Base-by-base conservation (phyloP, 2,888 invertebrate species). In the Troides oblongomaculatus region DNA sequence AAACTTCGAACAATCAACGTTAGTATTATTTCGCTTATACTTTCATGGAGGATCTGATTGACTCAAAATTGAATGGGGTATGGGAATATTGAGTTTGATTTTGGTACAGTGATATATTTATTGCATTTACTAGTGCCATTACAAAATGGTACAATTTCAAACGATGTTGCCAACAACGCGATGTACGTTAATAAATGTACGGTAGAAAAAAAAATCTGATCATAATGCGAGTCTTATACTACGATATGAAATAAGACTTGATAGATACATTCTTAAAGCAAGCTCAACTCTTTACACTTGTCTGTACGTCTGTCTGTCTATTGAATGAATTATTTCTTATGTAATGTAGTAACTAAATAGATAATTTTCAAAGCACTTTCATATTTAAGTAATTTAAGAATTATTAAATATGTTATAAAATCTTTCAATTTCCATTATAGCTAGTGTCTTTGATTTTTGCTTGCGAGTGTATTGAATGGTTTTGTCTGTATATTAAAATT, bases 51-150 rank as follows among this genome's bases (percentile, higher is more conserved):
- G 30, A 17, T 2, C 30, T 64, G 12, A n/a, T 57, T 79, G 72
- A 64, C 69, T 68, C 67, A 72, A 70, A 64, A 72, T 74, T 65
- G 65, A 68, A 61, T 73, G 69, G 66, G 64, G 60, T 58, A 6
- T 53, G 65, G 63, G 39, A 57, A 50, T 12, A 43, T 58, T 64
- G 60, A 56, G 65, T 73, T 73, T 69, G 68, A 76, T 79, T 78
- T 21, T 23, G 62, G 36, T 76, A 80, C 81, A 84, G 89, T 90
- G 89, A 90, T 90, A 89, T 70, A 70, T 70, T 70, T 82, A 79
- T 81, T 89, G 91, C 91, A 91, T 91, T 91, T 91, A 90, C 80
- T 82, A 79, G 87, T 89, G 89, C 88, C 90, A 89, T 89, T 83
- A 64, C 23, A 59, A 74, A 75, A 81, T 81, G 84, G 82, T 78